Evolutionary conservation across 1,140 invertebrate species (phyloP).

Genomic region (Battus philenor): DNA sequence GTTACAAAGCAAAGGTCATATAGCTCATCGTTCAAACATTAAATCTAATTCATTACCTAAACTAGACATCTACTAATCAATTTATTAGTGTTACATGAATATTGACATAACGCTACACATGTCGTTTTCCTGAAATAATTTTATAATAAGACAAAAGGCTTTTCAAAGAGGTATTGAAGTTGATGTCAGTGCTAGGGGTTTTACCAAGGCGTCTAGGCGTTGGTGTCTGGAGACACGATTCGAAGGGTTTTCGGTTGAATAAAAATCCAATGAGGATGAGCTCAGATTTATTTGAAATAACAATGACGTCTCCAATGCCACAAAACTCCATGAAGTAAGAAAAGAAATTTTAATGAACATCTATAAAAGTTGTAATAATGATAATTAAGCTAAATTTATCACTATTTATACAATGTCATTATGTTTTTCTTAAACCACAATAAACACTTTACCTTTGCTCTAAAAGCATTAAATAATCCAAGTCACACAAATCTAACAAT

Average conservation of each 20-base stretch:
- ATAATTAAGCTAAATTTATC: constrained; percentile 74
- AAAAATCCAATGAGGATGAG: constrained; percentile 73
- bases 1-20: constrained; percentile 64
- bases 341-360: constrained; percentile 73
- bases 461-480: constrained; percentile 74
- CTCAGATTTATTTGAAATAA: constrained; percentile 76
- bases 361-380: constrained; percentile 76
- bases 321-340: constrained; percentile 74
- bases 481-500: constrained; percentile 75
- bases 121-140: constrained; percentile 6
- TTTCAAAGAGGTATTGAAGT: background rate
- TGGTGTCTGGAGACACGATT: constrained; percentile 41
- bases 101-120: constrained; percentile 25
- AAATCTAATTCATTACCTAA: constrained; percentile 64
- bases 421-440: constrained; percentile 71
- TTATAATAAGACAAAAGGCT: constrained; percentile 1
- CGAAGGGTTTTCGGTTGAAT: constrained; percentile 54
- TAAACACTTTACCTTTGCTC: constrained; percentile 72
- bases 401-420: constrained; percentile 76
- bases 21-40: constrained; percentile 61
- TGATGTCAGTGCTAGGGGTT: background rate
- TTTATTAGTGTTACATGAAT: constrained; percentile 44
- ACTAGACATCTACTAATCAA: constrained; percentile 43
- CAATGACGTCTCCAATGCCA: constrained; percentile 74
- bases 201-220: background rate